Evolutionary conservation across 2,797 vertebrate species (phyloP).

Genomic region (Gallirallus australis): DNA sequence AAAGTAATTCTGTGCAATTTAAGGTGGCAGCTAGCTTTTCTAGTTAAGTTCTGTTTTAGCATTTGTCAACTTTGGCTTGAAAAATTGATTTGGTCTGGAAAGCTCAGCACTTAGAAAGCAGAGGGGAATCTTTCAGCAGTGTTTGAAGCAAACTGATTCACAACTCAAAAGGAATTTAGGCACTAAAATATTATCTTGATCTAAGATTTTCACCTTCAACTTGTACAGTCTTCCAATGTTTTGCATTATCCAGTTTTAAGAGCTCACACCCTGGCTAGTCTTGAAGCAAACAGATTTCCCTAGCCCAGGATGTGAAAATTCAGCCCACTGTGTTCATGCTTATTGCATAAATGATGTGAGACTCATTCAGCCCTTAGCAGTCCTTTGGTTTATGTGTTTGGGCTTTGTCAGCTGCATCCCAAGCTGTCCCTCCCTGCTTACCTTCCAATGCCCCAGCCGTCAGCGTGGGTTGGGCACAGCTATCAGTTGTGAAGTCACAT

Average conservation of each 20-base stretch:
- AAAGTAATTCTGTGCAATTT: slow-evolving; percentile 14
- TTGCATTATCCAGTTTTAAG: neutral
- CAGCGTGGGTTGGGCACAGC: rapidly evolving
- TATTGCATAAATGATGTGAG: neutral
- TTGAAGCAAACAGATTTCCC: neutral
- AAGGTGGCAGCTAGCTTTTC: neutral
- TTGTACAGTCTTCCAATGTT: neutral
- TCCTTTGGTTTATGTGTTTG: neutral
- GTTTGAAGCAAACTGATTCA: slow-evolving; percentile 33
- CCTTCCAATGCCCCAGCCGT: neutral
- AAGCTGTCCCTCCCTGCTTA: neutral
- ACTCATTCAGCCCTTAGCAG: neutral
- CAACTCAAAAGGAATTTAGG: too few relatives aligned
- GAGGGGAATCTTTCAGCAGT: slow-evolving; percentile 15
- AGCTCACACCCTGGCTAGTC: neutral
- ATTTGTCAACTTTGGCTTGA: slow-evolving; percentile 44
- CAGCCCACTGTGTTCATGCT: neutral
- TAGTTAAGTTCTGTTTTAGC: neutral
- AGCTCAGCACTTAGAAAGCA: slow-evolving; percentile 19
- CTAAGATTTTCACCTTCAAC: neutral
- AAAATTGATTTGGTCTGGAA: slow-evolving; percentile 40
- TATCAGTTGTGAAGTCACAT: neutral
- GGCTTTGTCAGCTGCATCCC: neutral
- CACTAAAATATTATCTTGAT: neutral
- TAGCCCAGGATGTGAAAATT: neutral